phyloP scores from a whole-genome alignment of 2,113 vertebrate species.

The Apus apus region DNA sequence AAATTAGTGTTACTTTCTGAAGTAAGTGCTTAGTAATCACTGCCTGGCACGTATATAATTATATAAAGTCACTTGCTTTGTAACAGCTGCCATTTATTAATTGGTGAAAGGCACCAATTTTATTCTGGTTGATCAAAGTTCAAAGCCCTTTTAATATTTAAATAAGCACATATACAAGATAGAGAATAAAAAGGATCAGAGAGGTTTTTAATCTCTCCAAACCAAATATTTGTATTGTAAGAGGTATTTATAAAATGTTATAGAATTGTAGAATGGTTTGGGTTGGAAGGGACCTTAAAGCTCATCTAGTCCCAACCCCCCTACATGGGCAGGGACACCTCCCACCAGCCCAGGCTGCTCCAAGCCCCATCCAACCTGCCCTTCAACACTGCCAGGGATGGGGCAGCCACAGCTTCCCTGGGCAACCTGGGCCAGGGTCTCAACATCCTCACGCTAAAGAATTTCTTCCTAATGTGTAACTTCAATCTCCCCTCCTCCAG shows the following conservation, averaged over 20 bases:
- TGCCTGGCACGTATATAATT: rapidly evolving
- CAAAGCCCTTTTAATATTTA: neutral
- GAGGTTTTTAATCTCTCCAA: neutral
- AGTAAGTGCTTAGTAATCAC: neutral
- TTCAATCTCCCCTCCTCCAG: too few relatives aligned
- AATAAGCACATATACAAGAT: neutral
- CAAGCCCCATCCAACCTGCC: too few relatives aligned
- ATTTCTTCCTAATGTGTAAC: too few relatives aligned
- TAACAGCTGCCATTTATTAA: neutral
- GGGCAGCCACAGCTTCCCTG: too few relatives aligned
- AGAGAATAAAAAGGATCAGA: neutral
- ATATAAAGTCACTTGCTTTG: neutral
- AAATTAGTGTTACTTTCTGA: neutral
- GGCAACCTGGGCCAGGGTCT: too few relatives aligned
- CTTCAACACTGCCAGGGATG: too few relatives aligned
- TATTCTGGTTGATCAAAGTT: neutral
- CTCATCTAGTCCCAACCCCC: too few relatives aligned
- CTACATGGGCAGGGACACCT: too few relatives aligned
- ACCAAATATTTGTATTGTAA: neutral
- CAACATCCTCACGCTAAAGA: too few relatives aligned
- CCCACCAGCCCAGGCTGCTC: too few relatives aligned
- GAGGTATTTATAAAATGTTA: neutral
- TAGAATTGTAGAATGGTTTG: too few relatives aligned
- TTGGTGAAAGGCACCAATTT: neutral
- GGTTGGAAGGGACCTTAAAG: too few relatives aligned